These are phyloP conservation scores for Phrynocephalus vlangalii DNA, from an alignment of 2,797 vertebrate genomes.

Conservation along the genomic window DNA sequence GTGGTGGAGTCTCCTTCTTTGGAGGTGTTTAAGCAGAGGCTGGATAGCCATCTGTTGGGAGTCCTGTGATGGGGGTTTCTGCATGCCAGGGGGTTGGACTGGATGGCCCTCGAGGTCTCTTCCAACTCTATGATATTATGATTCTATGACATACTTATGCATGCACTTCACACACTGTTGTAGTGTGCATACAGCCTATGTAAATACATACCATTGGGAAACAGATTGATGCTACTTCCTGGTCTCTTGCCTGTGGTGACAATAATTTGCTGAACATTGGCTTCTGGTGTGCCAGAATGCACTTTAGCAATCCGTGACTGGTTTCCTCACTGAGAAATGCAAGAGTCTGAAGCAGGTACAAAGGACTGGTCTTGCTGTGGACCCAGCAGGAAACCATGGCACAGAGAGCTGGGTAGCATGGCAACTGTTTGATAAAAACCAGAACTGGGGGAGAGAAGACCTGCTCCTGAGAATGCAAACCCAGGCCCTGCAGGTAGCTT, in stretches of 20 bases:
- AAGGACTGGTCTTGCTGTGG: constrained; percentile 25
- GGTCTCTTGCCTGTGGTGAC: constrained; percentile 39
- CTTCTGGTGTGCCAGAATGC: constrained; percentile 40
- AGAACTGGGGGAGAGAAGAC: neutral
- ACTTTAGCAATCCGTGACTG: constrained; percentile 55
- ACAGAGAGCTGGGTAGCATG: constrained; percentile 13
- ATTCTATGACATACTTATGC: no score
- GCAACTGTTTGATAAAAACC: constrained; percentile 32
- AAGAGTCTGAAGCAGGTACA: constrained; percentile 30
- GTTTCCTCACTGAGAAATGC: constrained; percentile 52
- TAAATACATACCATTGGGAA: neutral
- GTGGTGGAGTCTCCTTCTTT: no score
- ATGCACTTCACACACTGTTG: neutral
- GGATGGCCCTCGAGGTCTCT: no score
- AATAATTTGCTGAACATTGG: constrained; percentile 52
- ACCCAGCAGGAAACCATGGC: constrained; percentile 19
- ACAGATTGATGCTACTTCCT: constrained; percentile 54
- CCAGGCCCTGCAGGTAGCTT: neutral
- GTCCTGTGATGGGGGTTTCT: no score
- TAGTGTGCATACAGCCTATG: neutral
- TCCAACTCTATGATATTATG: no score
- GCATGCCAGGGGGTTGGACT: no score
- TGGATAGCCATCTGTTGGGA: no score
- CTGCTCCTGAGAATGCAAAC: neutral
- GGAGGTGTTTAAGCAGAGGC: no score